phyloP scores from a whole-genome alignment of 2,113 vertebrate species.

The Pangasianodon gigas region DNA sequence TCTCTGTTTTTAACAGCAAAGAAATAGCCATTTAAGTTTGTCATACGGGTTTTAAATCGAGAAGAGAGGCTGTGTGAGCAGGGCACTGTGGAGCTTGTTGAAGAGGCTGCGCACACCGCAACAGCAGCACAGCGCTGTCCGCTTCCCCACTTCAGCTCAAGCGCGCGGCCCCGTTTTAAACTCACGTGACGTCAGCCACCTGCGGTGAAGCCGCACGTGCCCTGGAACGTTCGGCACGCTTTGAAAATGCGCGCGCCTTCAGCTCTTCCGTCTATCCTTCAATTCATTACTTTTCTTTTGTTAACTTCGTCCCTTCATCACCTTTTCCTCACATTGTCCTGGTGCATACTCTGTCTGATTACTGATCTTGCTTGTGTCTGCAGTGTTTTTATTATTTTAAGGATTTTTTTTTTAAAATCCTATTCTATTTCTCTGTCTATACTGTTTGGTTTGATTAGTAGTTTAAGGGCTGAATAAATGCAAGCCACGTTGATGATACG shows the following conservation, averaged over 20 bases:
- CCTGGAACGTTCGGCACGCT: neutral
- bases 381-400: neutral
- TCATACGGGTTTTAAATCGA: too few species aligned
- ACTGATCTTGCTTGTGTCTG: neutral
- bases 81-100: neutral
- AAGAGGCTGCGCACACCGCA: neutral
- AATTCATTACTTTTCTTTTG: neutral
- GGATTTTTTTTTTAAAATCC: neutral
- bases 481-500: neutral
- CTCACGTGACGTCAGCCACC: slow-evolving; percentile 72
- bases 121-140: slow-evolving; percentile 28
- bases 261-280: neutral
- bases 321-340: neutral
- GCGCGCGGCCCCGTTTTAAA: slow-evolving; percentile 80
- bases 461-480: slow-evolving; percentile 27
- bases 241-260: slow-evolving; percentile 12
- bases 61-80: neutral
- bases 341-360: neutral
- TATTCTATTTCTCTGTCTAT: neutral
- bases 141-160: slow-evolving; percentile 56
- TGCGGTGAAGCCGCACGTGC: slow-evolving; percentile 52
- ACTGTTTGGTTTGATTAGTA: neutral
- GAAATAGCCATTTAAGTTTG: neutral
- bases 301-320: neutral
- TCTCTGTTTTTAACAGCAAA: neutral